These are phyloP conservation scores for Hypsibius dujardini DNA, from an alignment of 1,140 invertebrate species.

Conservation along the genomic window DNA sequence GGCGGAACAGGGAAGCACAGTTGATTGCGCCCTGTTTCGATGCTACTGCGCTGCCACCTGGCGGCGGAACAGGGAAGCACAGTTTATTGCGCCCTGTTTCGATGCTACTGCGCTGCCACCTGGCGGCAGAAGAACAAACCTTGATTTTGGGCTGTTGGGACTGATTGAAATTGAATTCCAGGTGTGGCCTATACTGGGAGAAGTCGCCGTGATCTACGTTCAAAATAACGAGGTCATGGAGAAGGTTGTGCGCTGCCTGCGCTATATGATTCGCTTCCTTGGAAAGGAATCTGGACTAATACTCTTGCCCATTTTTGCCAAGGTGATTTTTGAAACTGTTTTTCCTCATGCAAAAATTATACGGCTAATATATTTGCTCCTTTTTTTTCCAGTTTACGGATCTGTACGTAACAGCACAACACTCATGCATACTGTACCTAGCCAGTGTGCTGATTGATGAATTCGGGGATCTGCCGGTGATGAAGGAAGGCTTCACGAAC, in stretches of 20 bases:
- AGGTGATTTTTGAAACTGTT: not conserved
- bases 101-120: too few species aligned
- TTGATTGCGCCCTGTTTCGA: too few species aligned
- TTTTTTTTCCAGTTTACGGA: slow-evolving; percentile 14
- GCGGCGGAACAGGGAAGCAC: too few species aligned
- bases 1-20: too few species aligned
- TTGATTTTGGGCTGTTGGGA: too few species aligned
- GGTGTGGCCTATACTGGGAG: not conserved
- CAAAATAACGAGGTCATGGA: not conserved
- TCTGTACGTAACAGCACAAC: not conserved
- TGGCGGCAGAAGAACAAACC: too few species aligned
- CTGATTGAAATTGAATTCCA: not conserved
- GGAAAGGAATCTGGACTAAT: not conserved
- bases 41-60: too few species aligned
- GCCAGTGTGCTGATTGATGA: slow-evolving; percentile 15
- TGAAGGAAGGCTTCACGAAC: not conserved
- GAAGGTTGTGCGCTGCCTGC: not conserved
- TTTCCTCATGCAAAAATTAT: not conserved
- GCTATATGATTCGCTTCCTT: slow-evolving; percentile 10
- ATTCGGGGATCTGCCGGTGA: not conserved
- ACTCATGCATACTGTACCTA: not conserved
- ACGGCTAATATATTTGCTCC: not conserved
- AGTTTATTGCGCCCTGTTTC: too few species aligned
- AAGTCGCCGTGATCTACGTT: not conserved
- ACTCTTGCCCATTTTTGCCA: not conserved